These are phyloP conservation scores for Sebastes steindachneri DNA, from an alignment of 2,797 vertebrate genomes.

Conservation along the genomic window DNA sequence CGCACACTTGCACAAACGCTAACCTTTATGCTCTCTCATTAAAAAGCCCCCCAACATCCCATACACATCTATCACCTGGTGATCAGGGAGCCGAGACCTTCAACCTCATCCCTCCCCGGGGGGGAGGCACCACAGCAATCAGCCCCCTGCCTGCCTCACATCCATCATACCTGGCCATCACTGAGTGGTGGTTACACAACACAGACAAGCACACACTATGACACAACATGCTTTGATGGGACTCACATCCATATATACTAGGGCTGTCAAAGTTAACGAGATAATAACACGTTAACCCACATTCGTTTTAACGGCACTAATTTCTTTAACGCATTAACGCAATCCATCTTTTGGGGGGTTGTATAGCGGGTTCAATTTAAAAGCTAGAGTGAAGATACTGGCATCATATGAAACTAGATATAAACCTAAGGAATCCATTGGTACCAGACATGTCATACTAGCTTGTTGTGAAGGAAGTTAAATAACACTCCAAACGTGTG, in stretches of 20 bases:
- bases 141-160: constrained; percentile 55
- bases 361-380: too few relatives aligned
- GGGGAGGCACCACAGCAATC: constrained; percentile 50
- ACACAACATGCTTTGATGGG: constrained; percentile 14
- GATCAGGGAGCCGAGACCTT: constrained; percentile 55
- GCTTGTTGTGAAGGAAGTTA: too few relatives aligned
- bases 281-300: too few relatives aligned
- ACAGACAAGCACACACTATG: constrained; percentile 25
- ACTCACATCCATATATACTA: background rate
- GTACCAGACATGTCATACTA: too few relatives aligned
- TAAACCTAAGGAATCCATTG: too few relatives aligned
- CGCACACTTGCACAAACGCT: background rate
- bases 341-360: too few relatives aligned
- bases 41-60: constrained; percentile 41
- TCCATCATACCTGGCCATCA: constrained; percentile 61
- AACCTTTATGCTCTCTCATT: constrained; percentile 62
- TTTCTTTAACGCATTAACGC: too few relatives aligned
- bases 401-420: too few relatives aligned
- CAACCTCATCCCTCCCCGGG: constrained; percentile 42
- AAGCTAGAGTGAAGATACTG: too few relatives aligned
- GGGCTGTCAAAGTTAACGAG: too few relatives aligned
- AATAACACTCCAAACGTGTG: too few relatives aligned
- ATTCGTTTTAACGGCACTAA: too few relatives aligned
- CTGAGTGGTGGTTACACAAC: constrained; percentile 30
- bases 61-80: constrained; percentile 43